phyloP scores from a whole-genome alignment of 2,797 vertebrate genomes.

The Melanotaenia nigrans region DNA sequence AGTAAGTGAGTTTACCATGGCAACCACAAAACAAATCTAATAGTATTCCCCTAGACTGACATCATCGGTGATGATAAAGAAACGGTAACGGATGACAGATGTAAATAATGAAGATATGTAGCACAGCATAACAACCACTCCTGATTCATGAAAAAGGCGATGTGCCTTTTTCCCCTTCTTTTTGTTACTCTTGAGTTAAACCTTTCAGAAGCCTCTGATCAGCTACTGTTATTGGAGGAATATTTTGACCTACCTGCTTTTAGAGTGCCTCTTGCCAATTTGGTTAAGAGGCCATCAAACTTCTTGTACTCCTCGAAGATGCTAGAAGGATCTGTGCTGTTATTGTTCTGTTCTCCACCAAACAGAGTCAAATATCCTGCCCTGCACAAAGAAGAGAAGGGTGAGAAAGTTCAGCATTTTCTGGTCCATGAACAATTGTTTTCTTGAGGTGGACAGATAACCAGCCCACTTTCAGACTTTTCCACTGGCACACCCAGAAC shows the following conservation, averaged over 20 bases:
- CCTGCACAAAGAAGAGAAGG: conserved; percentile 63
- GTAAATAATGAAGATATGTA: conserved; percentile 14
- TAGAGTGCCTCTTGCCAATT: conserved; percentile 82
- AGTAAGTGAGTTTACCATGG: conserved; percentile 29
- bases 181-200: background rate
- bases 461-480: conserved; percentile 27
- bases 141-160: conserved; percentile 36
- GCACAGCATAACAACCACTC: background rate
- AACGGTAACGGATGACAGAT: background rate
- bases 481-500: conserved; percentile 9
- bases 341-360: conserved; percentile 78
- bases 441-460: conserved; percentile 31
- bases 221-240: background rate
- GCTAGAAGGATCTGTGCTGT: conserved; percentile 70
- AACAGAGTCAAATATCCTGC: conserved; percentile 88
- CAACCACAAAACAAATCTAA: conserved; percentile 57
- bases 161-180: background rate
- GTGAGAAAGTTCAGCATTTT: background rate
- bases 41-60: background rate
- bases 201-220: background rate
- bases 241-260: conserved; percentile 75
- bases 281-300: conserved; percentile 85
- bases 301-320: conserved; percentile 82
- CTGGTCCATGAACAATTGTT: background rate
- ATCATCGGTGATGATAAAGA: conserved; percentile 35